Percentiles rank a stretch among this genome's conserved stretches.
Evolutionary conservation across 2,888 invertebrate species (phyloP).

Genomic region (Blastobasis lacticolella): DNA sequence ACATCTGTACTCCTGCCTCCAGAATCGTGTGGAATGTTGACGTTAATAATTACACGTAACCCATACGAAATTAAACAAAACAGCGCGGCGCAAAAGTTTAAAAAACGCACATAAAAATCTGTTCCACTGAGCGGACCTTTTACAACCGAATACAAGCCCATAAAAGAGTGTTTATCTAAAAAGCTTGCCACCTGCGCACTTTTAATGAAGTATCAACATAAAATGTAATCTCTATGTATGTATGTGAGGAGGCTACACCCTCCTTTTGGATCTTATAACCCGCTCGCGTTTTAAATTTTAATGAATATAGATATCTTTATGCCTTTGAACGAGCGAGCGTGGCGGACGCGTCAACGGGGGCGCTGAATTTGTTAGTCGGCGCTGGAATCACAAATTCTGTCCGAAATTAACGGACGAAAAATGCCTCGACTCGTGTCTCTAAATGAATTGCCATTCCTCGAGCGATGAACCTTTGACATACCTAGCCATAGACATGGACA

Average conservation of each 20-base stretch:
- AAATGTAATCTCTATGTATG: slow-evolving; percentile 2
- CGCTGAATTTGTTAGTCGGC: background rate
- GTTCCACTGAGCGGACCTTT: too few relatives aligned
- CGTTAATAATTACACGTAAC: too few relatives aligned
- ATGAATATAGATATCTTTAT: slow-evolving; percentile 70
- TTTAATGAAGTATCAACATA: slow-evolving; percentile 6
- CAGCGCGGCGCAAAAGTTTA: too few relatives aligned
- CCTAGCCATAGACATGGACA: background rate
- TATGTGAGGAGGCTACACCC: slow-evolving; percentile 10
- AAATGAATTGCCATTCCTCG: background rate
- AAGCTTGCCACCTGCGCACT: background rate
- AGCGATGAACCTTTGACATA: background rate
- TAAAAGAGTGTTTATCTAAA: background rate
- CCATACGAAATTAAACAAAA: too few relatives aligned
- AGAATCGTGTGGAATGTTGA: too few relatives aligned
- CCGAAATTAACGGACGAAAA: background rate
- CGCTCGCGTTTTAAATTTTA: slow-evolving; percentile 67
- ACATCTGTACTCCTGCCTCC: too few relatives aligned
- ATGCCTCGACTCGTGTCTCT: background rate
- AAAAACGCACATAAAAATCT: too few relatives aligned
- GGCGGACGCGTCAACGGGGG: slow-evolving; percentile 25
- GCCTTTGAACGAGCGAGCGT: slow-evolving; percentile 47
- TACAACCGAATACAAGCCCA: too few relatives aligned
- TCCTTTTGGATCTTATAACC: slow-evolving; percentile 60
- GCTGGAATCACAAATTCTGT: background rate